Evolutionary conservation across 2,888 invertebrate species (phyloP), one percentile per base, ranked within the genome.

Genomic region (Prosopocoilus inquinatus): DNA sequence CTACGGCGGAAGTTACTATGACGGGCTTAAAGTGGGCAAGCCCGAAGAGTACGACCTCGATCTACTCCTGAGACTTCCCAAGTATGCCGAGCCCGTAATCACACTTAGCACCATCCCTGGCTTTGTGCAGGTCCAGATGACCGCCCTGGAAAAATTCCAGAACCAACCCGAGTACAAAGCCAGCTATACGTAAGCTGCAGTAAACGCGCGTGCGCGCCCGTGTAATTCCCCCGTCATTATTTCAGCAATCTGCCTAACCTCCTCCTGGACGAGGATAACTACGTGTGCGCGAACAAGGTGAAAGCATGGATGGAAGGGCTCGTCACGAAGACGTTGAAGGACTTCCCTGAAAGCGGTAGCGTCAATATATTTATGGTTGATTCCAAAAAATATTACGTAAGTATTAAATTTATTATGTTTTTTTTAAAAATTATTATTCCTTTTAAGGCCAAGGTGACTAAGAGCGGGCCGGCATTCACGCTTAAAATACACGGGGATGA

Each of bases 41-140:
- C 81, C 85, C 12, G 80, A 83, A 58, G 86, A 86, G 64, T 86
- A 80, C 62, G 86, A 86, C 65, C 76, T 85, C 68, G 82, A 85
- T 71, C 73, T 85, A 3, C 76, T 83, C 2, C 78, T 86, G 44
- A 74, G 78, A 1, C 67, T 86, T 11, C 83, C 84, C 2, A 72
- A 72, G 9, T 67, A 79, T 9, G 75, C 78, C 50, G 73, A 75
- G 36, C 77, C 79, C 28, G 65, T 69, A 41, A 35, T 73, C 13
- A 59, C 53, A 9, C 53, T 55, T 5, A 64, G 67, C 9, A 60
- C 70, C 28, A 56, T 59, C 51, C 79, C 81, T 0, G 82, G 82
- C 12, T 82, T 78, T 62, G 78, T 82, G 1, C 74, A 76, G 44
- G 62, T 82, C 16, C 75, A 75, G 56, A 76, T 81, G 45, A 54